Evolutionary conservation across 2,113 vertebrate genomes (phyloP), one percentile per base, ranked within the genome.

Genomic region (Tonatia bakeri): DNA sequence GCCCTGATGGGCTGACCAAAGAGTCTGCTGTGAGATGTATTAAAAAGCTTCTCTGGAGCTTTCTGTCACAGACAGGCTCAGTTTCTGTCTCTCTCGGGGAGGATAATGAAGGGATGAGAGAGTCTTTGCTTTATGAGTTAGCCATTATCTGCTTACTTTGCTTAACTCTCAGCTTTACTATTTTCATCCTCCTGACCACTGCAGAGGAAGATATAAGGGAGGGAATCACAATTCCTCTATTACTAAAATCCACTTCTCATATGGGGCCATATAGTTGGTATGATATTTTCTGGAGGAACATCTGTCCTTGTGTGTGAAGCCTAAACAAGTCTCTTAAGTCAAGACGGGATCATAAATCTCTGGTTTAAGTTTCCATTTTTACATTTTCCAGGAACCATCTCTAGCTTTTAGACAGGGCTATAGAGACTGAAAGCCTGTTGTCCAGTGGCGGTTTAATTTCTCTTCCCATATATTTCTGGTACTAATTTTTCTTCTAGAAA

Each of bases 401-500:
- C 84, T 87, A 22, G 31, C 76, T 92, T 94, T 67, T 50, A 47
- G 59, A 80, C 28, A 0, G 7, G 89, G 12, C 11, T 61, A 33
- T 90, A 77, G 67, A 67, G n/a, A 85, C 61, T 19, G 38, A 61
- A 73, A 77, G n/a, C 59, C 47, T 65, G 4, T 50, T 56, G 81
- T 88, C 54, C 52, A n/a, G 2, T 20, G 33, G 4, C 8, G 31
- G 54, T 85, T 36, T 90, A 20, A 70, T 82, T 90, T 90, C 67
- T 81, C 67, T 86, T 54, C 40, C 36, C 4, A 7, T n/a, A 16
- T 87, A 28, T 40, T 72, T 80, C 70, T 47, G 31, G 28, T 67
- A 64, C 90, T 92, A 88, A 8, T 83, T 93, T 97, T 95, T 61
- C 64, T 86, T 65, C 24, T 38, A 86, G 40, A 16, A 82, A 92